These are phyloP conservation scores for Adineta ricciae DNA, from an alignment of 2,888 invertebrate genomes.

Conservation along the genomic window DNA sequence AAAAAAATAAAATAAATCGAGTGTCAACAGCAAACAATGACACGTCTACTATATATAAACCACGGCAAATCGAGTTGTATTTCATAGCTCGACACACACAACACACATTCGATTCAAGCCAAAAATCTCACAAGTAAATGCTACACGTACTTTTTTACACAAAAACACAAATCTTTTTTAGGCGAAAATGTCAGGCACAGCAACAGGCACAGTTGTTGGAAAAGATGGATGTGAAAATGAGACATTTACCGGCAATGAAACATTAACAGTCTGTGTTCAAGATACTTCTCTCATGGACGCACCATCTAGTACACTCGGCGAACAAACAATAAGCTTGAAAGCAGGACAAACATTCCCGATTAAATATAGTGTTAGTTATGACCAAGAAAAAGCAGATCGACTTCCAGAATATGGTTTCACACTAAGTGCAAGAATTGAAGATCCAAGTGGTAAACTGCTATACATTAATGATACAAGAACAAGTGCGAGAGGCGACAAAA, in stretches of 20 bases:
- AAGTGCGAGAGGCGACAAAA: neutral
- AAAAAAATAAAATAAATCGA: too few relatives aligned
- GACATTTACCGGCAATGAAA: neutral
- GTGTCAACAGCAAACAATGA: too few relatives aligned
- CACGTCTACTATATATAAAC: too few relatives aligned
- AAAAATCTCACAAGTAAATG: too few relatives aligned
- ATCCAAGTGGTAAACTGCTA: neutral
- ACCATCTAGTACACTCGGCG: neutral
- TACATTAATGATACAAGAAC: neutral
- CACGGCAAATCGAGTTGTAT: too few relatives aligned
- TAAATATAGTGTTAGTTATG: neutral
- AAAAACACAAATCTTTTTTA: neutral
- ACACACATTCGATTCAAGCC: too few relatives aligned
- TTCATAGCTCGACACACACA: too few relatives aligned
- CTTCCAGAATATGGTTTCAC: neutral
- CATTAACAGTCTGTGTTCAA: neutral
- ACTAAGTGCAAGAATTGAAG: neutral
- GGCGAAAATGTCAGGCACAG: neutral
- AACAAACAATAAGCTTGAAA: neutral
- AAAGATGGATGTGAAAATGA: neutral
- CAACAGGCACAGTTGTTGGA: constrained; percentile 7
- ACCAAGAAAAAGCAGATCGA: neutral
- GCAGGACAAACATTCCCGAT: neutral
- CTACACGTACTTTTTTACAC: too few relatives aligned
- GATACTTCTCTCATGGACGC: neutral